Conservation (phyloP, 1,140 invertebrate species). For the Notospermus geniculatus region DNA sequence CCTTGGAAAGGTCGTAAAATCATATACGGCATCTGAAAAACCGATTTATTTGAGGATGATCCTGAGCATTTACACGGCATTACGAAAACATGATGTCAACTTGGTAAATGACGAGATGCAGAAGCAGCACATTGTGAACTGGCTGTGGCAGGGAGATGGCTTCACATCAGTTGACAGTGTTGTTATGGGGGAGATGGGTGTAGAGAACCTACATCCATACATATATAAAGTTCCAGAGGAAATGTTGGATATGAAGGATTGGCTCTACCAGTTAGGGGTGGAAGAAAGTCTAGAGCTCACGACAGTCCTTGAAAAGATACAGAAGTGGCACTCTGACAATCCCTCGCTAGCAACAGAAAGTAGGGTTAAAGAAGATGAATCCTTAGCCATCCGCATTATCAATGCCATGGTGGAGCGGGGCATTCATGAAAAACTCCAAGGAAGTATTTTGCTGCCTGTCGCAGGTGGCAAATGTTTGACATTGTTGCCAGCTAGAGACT, state of each 20-base stretch:
- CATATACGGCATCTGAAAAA: conserved; percentile 1
- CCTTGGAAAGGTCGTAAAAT: background rate
- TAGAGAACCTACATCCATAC: conserved; percentile 22
- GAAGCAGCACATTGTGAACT: conserved; percentile 2
- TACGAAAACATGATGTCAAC: background rate
- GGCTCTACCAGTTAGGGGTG: background rate
- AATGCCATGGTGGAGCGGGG: background rate
- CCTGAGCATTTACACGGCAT: background rate
- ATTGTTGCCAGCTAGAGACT: conserved; percentile 24
- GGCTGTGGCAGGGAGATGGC: conserved; percentile 26
- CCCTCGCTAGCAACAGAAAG: background rate
- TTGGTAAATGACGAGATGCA: background rate
- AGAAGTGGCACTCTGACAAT: background rate
- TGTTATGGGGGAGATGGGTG: conserved; percentile 1
- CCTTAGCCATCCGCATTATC: no score
- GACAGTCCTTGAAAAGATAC: background rate
- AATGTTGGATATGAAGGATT: conserved; percentile 12
- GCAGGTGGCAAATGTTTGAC: conserved; percentile 11
- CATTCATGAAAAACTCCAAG: conserved; percentile 15
- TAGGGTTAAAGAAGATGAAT: no score
- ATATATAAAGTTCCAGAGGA: conserved; percentile 19
- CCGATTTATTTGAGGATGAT: background rate
- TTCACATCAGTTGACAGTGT: conserved; percentile 16
- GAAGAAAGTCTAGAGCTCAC: background rate
- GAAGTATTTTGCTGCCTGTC: conserved; percentile 19